Base-by-base conservation (phyloP, 2,113 vertebrate genomes). In the Bombycilla garrulus region DNA sequence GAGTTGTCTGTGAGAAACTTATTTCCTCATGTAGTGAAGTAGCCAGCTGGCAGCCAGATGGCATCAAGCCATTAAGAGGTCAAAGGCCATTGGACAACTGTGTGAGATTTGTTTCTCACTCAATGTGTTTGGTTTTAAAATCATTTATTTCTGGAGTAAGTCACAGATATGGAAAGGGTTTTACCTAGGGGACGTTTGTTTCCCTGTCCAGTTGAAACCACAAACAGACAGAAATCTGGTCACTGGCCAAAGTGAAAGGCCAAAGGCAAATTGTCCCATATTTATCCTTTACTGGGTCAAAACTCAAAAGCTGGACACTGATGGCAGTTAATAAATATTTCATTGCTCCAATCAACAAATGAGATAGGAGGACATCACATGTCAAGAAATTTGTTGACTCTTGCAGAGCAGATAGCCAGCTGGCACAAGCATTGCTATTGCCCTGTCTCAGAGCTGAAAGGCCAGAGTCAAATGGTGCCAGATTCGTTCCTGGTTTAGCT, bases 31-130 rank as follows among this genome's bases (percentile, higher is more conserved):
- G 89, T 76, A 81, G 76, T 81, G 60, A 86, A 81, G 94, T 76
- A 91, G 88, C 86, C 96, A 97, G 93, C 65, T 93, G 84, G 74
- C 95, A 86, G 97, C 82, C 96, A 95, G 70, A 80, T 97, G 97
- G 97, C 96, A 92, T 76, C 38, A 84, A 81, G 93, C 96, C 98
- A 97, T 70, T 28, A 23, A 47, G 48, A 97, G 97, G 97, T 96
- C 90, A 72, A 95, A 98, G 97, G 96, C 69, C 95, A 96, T 60
- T 93, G 97, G 98, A 97, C 98, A 98, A 98, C 97, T 97, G 97
- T 96, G 97, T 93, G 91, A 86, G 73, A 96, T 96, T 96, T 95
- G 92, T 96, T 97, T 96, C 91, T 94, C 90, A 92, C 95, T 96
- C 62, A 2, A 84, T 93, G 92, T 95, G 95, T 97, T 94, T 95